Conservation (phyloP, 2,113 vertebrate species). For the Dascyllus trimaculatus region DNA sequence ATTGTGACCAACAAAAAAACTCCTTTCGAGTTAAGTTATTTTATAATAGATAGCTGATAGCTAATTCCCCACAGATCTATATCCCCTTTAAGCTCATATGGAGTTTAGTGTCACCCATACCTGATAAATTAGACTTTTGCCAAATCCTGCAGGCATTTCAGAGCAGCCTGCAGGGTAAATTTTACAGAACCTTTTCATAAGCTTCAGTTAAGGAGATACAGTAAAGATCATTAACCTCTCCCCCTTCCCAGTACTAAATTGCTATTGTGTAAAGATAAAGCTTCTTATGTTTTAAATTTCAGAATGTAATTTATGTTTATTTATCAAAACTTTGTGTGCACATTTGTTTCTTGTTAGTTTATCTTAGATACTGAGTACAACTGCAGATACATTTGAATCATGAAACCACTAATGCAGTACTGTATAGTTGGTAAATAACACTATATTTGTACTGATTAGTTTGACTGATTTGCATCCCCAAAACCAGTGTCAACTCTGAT, state of each 20-base stretch:
- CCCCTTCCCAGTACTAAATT: neutral
- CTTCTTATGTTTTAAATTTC: neutral
- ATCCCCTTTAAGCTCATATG: conserved; percentile 14
- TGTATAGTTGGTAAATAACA: neutral
- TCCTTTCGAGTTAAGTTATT: conserved; percentile 1
- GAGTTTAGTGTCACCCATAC: conserved; percentile 10
- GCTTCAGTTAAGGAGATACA: neutral
- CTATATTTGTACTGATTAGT: neutral
- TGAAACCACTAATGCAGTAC: neutral
- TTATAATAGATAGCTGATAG: conserved; percentile 7
- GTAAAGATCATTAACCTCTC: neutral
- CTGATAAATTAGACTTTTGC: conserved; percentile 17
- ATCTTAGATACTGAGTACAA: neutral
- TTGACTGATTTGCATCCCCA: neutral
- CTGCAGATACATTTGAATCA: neutral
- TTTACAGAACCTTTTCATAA: conserved; percentile 19
- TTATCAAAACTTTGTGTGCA: conserved; percentile 1
- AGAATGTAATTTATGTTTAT: neutral
- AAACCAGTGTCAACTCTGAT: conserved; percentile 88
- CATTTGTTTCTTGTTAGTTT: neutral
- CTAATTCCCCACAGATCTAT: conserved; percentile 23
- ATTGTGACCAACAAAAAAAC: neutral
- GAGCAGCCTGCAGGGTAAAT: conserved; percentile 15
- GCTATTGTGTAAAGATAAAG: neutral
- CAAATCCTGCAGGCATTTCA: conserved; percentile 37